Base-by-base conservation (phyloP, 2,113 vertebrate genomes). In the Eira barbara region DNA sequence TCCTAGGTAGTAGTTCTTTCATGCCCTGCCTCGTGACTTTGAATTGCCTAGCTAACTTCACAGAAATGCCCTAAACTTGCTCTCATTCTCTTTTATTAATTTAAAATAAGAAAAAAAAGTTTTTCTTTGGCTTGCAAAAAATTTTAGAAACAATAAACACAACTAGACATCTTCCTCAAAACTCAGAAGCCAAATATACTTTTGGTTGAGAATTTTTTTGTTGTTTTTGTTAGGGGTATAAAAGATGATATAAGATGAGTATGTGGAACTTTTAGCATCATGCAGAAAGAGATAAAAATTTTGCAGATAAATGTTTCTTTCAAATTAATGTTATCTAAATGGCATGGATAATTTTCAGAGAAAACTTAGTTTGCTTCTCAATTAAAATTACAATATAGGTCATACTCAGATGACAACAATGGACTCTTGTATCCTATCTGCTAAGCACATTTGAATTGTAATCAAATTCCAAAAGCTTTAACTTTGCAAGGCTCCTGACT, bases 171-270 rank as follows among this genome's bases (percentile, higher is more conserved):
- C 52, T 80, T 89, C n/a, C 13, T 95, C 45, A 87, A 97, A 97
- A 94, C 67, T 89, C 71, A 97, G 80, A 97, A 97, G 78, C 29
- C 95, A 98, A 98, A 97, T 97, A 98, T 97, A 97, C 85, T n/a
- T 89, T 93, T 89, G 79, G 69, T 39, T 81, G 42, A 96, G 59
- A 82, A 49, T 1, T 47, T 71, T 94, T 52, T 49, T 47, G 0
- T 47, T 69, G 92, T 82, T 63, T 25, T 67, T 31, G 45, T 90
- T 73, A 74, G 55, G 79, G 71, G 6, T 34, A 23, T 67, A 65
- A 80, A 91, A 89, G 84, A 23, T 59, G 14, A 89, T 91, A 91
- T 92, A 95, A 81, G 63, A 89, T 11, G 83, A 27, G 25, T 57
- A 82, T 82, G 49, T 0, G 10, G 3, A 91, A 52, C 25, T 85